Evolutionary conservation across 2,888 invertebrate species (phyloP), one percentile per base, ranked within the genome.

Genomic region (Harpalus rufipes): DNA sequence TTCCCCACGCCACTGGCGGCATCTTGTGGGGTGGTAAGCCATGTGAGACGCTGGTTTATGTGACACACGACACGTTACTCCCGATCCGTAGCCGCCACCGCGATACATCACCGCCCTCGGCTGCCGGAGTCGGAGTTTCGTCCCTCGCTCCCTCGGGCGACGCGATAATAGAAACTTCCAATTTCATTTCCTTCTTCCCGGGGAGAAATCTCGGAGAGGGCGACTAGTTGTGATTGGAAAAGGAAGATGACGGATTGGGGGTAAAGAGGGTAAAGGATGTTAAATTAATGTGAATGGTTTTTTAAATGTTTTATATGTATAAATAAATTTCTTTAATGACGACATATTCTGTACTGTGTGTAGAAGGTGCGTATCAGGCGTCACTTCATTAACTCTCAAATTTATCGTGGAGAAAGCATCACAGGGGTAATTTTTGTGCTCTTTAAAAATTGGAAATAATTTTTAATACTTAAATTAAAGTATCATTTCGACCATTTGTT

Each of bases 121-220:
- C 56, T 14, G 14, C 56, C 58, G n/a, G 21, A n/a, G 78, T 58
- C 74, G 25, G 3, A 5, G 5, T 5, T 32, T 32, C 32, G 32
- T 5, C 32, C 32, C 32, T 32, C 5, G 5, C 32, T 32, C 72
- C 25, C 18, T 12, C 63, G 6, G 63, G 61, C 65, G 72, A 18
- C 25, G 51, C 82, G 72, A 82, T 82, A 82, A 82, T 82, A 82
- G 82, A 82, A 82, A 82, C 82, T 82, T 82, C 82, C 72, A 82
- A 68, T 82, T 82, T 58, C 65, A 82, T 82, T 82, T 82, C 56
- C 65, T 82, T 82, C 72, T 56, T 74, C 44, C 72, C 72, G 12
- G 68, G 68, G 16, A 14, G 6, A 74, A 74, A 74, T 74, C 72
- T 74, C 44, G 14, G 63, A 18, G 61, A 68, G 12, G 25, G 25